Conservation (phyloP, 2,113 vertebrate genomes). For the Pseudopodoces humilis region DNA sequence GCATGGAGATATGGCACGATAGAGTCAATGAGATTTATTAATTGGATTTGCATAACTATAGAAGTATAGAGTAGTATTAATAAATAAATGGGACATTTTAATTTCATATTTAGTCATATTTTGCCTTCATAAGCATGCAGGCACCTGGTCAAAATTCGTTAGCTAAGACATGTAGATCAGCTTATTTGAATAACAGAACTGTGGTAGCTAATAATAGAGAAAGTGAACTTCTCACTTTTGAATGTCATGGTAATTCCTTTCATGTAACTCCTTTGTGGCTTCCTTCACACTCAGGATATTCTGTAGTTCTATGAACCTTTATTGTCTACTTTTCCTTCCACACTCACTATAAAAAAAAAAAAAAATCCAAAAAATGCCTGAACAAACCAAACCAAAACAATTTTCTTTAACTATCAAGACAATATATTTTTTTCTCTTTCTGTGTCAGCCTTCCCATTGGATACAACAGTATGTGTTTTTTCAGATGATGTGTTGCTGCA, state of each 20-base stretch:
- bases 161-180: neutral
- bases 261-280: neutral
- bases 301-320: neutral
- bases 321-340: neutral
- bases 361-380: rapidly evolving
- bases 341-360: neutral
- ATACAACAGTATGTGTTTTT: neutral
- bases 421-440: neutral
- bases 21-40: neutral
- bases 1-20: neutral
- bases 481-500: neutral
- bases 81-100: neutral
- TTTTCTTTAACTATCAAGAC: neutral
- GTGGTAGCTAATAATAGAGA: neutral
- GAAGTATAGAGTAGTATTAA: neutral
- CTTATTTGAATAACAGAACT: neutral
- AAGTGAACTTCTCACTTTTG: neutral
- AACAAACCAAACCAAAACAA: neutral
- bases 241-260: neutral
- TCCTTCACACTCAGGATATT: neutral
- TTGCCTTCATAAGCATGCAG: neutral
- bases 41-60: neutral
- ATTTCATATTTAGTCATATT: neutral
- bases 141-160: neutral
- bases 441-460: neutral